Evolutionary conservation across 1,140 invertebrate species (phyloP), one percentile per base, ranked within the genome.

Genomic region (Gonioctena quinquepunctata): DNA sequence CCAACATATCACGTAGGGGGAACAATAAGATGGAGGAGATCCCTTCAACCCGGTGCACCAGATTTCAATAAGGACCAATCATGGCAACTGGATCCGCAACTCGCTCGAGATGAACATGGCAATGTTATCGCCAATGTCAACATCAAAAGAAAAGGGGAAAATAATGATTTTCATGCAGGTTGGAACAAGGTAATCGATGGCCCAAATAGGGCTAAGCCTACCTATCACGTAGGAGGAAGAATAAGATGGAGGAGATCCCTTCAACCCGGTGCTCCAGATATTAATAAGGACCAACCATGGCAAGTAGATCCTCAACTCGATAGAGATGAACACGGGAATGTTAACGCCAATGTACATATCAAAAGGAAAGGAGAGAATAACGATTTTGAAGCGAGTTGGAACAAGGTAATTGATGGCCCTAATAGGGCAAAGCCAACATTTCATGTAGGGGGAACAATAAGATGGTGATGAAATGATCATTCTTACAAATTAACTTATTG

Each of bases 1-100:
- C 70, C 68, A 18, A 72, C 70, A 18, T 75, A 70, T 70, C 62
- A 70, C 42, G 67, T 70, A 23, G 73, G 73, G 6, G 73, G 73
- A 23, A 75, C 22, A 13, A 57, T 66, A 25, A 66, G 60, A 25
- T 73, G 16, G 7, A 59, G 26, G 13, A 62, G 60, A 23, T 62
- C 60, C 1, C 60, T 27, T 3, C 66, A 66, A 27, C 74, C 71
- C 8, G 54, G 68, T 23, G 23, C 71, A 16, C 28, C 48, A 25
- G 66, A 70, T 13, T 70, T 66, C 18, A 33, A 72, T 18, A 75
- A 54, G 19, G 33, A 42, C 8, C 52, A 54, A 54, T 18, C 52
- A 0, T 76, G 74, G 74, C 65, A 73, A 59, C 61, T 76, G 0
- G 68, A 62, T 49, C 74, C 74, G 0, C 28, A 70, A 25, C 19